Percentiles rank a stretch among this genome's conserved stretches.
phyloP scores from a whole-genome alignment of 2,888 invertebrate species.

The Arctia plantaginis region DNA sequence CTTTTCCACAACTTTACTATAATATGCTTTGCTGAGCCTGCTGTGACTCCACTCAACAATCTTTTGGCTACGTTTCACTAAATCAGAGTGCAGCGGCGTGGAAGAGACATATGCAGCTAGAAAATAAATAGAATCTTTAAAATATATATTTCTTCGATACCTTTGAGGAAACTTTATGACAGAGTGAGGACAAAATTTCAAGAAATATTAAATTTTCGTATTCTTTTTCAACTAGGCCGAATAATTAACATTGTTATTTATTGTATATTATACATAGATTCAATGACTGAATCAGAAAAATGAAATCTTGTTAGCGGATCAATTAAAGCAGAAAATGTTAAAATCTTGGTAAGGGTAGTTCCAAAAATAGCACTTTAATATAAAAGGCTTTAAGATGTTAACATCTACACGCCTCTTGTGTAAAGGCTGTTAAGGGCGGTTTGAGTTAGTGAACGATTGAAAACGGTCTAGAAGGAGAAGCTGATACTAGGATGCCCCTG shows the following conservation, averaged over 20 bases:
- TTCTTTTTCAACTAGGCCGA: background rate
- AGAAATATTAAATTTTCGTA: background rate
- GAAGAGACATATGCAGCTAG: background rate
- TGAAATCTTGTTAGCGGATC: background rate
- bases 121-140: background rate
- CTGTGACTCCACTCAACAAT: background rate
- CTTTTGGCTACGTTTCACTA: background rate
- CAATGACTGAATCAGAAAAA: background rate
- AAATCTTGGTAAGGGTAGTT: background rate
- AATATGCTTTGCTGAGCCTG: background rate
- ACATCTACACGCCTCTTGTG: background rate
- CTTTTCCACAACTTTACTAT: background rate
- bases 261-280: no score
- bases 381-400: background rate
- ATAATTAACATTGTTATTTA: background rate
- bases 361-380: background rate
- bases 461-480: background rate
- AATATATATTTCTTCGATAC: background rate
- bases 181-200: background rate
- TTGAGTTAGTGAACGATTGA: background rate
- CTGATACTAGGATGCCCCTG: no score
- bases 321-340: background rate
- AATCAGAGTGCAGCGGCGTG: background rate
- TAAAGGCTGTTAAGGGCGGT: background rate
- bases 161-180: background rate